These are phyloP conservation scores for Drosophila maculinotata DNA, from an alignment of 2,888 invertebrate genomes.

Conservation along the genomic window DNA sequence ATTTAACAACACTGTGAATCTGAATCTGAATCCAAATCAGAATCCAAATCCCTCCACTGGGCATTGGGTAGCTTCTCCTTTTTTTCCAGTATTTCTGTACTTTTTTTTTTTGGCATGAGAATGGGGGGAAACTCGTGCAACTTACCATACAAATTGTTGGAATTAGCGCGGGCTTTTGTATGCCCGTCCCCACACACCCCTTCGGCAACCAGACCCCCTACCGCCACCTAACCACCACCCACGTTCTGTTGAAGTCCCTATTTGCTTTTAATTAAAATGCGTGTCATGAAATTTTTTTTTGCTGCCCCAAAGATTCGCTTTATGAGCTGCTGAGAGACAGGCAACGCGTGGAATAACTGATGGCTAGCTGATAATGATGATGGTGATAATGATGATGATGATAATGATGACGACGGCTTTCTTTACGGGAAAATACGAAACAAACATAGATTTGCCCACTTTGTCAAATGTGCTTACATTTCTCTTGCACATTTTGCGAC, in stretches of 20 bases:
- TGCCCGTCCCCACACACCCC: too few species aligned
- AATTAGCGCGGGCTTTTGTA: constrained; percentile 60
- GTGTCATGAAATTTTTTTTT: constrained; percentile 67
- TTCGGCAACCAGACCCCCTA: background rate
- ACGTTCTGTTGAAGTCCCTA: constrained; percentile 46
- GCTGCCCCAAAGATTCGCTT: constrained; percentile 62
- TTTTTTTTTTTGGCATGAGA: constrained; percentile 23
- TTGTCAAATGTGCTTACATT: constrained; percentile 39
- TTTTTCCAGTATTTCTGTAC: constrained; percentile 4
- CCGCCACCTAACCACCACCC: background rate
- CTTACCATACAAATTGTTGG: constrained; percentile 67
- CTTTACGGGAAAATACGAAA: constrained; percentile 15
- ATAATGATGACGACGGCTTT: constrained; percentile 34
- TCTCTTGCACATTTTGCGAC: too few species aligned
- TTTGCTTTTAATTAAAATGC: constrained; percentile 80
- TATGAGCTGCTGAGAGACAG: constrained; percentile 53
- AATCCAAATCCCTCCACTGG: constrained; percentile 33
- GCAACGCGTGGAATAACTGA: constrained; percentile 64
- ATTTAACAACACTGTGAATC: constrained; percentile 55
- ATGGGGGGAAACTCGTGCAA: constrained; percentile 39
- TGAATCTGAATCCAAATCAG: constrained; percentile 27
- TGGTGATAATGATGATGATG: constrained; percentile 32
- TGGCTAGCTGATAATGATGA: constrained; percentile 38
- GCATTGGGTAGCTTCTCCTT: constrained; percentile 34
- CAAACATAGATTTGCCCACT: constrained; percentile 24